A percentile compares a stretch with the other conserved stretches of the same genome.
These are phyloP conservation scores for Conus betulinus DNA, from an alignment of 1,140 invertebrate genomes.

Conservation along the genomic window DNA sequence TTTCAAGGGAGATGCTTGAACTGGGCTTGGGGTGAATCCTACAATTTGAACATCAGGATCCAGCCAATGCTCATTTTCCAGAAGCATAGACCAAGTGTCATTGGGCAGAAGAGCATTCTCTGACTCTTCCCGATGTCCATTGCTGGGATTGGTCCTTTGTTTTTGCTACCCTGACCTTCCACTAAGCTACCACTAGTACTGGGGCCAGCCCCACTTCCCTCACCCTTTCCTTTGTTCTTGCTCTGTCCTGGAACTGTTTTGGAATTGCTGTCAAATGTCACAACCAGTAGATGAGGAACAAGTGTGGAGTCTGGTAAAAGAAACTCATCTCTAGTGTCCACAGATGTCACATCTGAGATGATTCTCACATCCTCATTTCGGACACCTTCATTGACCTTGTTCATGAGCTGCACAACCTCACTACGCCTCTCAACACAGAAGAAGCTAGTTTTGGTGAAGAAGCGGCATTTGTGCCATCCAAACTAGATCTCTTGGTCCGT, in stretches of 20 bases:
- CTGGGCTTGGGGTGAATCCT: slow-evolving; percentile 60
- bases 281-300: slow-evolving; percentile 58
- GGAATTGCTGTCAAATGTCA: slow-evolving; percentile 49
- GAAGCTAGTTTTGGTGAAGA: slow-evolving; percentile 24
- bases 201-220: neutral
- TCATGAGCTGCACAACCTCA: slow-evolving; percentile 79
- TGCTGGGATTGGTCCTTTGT: neutral
- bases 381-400: slow-evolving; percentile 80
- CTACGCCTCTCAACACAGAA: slow-evolving; percentile 39
- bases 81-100: slow-evolving; percentile 40
- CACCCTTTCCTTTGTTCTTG: slow-evolving; percentile 22
- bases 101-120: slow-evolving; percentile 9
- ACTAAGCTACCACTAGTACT: neutral
- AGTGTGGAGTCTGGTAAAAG: slow-evolving; percentile 48
- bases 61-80: slow-evolving; percentile 58
- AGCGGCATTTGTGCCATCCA: slow-evolving; percentile 32
- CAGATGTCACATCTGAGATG: slow-evolving; percentile 34
- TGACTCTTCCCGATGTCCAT: neutral
- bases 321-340: slow-evolving; percentile 34
- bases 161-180: slow-evolving; percentile 15
- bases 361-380: slow-evolving; percentile 66
- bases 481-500: slow-evolving; percentile 46
- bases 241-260: neutral
- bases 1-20: slow-evolving; percentile 35
- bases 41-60: slow-evolving; percentile 70